Evolutionary conservation across 1,140 invertebrate species (phyloP), one percentile per base, ranked within the genome.

Genomic region (Marisa cornuarietis): DNA sequence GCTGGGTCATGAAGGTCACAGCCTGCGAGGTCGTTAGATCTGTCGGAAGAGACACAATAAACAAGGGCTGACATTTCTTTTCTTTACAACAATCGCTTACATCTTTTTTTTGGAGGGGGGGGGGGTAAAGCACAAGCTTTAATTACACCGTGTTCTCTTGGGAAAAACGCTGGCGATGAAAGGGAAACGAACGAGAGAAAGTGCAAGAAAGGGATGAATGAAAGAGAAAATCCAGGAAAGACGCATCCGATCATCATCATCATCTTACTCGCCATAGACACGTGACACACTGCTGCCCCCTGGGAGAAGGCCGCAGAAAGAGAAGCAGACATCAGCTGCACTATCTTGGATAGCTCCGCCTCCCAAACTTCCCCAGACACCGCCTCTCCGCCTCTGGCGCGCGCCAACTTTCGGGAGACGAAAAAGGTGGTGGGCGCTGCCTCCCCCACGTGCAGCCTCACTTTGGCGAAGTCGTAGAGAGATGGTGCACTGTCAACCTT

Each of bases 391-490:
- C 52, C n/a, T 6, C 65, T 24, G 8, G 63, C n/a, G 0, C 13
- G 24, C 51, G 62, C 71, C 24, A 78, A 31, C 16, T 61, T 31
- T 58, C 74, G 65, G 7, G 78, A 69, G 62, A 82, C 78, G 31
- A 80, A 80, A 69, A 77, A 82, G 14, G 81, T 82, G 26, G 75
- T 82, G 42, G 81, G 81, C 10, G 81, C 73, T 14, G 81, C 69
- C 14, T 75, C 20, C 16, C 81, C 81, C 20, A 82, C 76, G 74
- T 82, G 81, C 5, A 82, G 78, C 24, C 81, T 52, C 51, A 82
- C 81, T 66, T 76, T 79, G 69, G 73, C 76, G 58, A 82, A 79
- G 69, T 79, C 75, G 31, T 62, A 68, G 9, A 82, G 75, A n/a
- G 81, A 82, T 1, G 81, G 79, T 20, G 79, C 66, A n/a, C 75